phyloP scores from a whole-genome alignment of 2,113 vertebrate species.

The Calyptomena viridis region DNA sequence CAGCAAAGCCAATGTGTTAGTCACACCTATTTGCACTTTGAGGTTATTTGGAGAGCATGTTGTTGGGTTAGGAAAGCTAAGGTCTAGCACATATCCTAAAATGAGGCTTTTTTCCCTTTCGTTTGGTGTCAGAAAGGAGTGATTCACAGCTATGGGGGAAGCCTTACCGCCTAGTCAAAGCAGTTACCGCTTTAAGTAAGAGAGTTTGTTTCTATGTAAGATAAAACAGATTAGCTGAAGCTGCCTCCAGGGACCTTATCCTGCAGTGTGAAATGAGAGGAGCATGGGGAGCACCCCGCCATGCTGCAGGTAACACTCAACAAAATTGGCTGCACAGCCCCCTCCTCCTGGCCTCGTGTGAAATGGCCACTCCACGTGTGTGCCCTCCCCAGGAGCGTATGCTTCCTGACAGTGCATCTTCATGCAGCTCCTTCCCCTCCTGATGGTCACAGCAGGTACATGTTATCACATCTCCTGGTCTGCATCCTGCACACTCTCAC shows the following conservation, averaged over 20 bases:
- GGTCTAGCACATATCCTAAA: slow-evolving; percentile 12
- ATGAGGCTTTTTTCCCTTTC: neutral
- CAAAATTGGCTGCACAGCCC: neutral
- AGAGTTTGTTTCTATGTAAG: neutral
- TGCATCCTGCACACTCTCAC: neutral
- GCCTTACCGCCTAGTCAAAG: neutral
- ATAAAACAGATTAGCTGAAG: neutral
- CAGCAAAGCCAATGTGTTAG: neutral
- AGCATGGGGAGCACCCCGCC: neutral
- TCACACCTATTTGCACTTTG: neutral
- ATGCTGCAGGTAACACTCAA: neutral
- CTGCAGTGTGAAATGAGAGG: neutral
- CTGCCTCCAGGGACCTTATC: accelerated
- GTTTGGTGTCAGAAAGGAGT: neutral
- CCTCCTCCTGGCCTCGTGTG: neutral
- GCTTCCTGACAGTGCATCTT: neutral
- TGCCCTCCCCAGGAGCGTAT: neutral
- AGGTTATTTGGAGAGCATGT: neutral
- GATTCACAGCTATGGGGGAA: neutral
- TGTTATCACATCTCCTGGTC: neutral
- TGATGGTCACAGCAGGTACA: neutral
- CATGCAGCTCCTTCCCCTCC: neutral
- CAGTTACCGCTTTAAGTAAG: neutral
- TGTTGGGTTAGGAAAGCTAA: neutral
- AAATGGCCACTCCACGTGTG: accelerated